phyloP scores from a whole-genome alignment of 2,113 vertebrate genomes.

The Leuciscus idus region DNA sequence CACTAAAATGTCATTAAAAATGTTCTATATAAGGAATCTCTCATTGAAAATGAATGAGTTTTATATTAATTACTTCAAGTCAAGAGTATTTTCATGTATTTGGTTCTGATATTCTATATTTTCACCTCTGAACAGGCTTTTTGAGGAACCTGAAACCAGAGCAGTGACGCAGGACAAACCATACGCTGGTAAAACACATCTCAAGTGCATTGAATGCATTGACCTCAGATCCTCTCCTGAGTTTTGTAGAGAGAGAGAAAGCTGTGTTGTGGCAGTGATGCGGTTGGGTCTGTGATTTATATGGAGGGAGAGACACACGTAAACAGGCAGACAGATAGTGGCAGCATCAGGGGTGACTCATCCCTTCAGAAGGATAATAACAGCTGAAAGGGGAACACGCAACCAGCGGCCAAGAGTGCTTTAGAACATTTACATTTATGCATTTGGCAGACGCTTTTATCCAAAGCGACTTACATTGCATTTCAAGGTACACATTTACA shows the following conservation, averaged over 20 bases:
- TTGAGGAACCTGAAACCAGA: neutral
- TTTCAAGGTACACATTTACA: no score
- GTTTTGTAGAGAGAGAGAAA: neutral
- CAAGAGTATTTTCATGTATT: neutral
- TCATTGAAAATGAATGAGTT: neutral
- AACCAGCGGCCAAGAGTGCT: neutral
- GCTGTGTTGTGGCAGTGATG: neutral
- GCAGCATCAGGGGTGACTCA: conserved; percentile 41
- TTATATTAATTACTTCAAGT: neutral
- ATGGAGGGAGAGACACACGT: neutral
- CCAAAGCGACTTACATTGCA: no score
- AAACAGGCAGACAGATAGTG: conserved; percentile 32
- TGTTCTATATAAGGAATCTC: neutral
- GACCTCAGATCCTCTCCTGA: conserved; percentile 9
- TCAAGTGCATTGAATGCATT: neutral
- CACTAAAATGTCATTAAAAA: neutral
- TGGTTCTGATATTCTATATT: neutral
- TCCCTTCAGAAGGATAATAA: conserved; percentile 39
- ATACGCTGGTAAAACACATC: neutral
- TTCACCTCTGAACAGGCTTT: neutral
- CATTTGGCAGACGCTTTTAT: no score
- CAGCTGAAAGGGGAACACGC: neutral
- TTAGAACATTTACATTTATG: neutral
- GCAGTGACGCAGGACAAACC: conserved; percentile 13
- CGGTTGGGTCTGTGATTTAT: neutral